These are phyloP conservation scores for Galago senegalensis DNA, from an alignment of 2,797 vertebrate species.

Conservation along the genomic window DNA sequence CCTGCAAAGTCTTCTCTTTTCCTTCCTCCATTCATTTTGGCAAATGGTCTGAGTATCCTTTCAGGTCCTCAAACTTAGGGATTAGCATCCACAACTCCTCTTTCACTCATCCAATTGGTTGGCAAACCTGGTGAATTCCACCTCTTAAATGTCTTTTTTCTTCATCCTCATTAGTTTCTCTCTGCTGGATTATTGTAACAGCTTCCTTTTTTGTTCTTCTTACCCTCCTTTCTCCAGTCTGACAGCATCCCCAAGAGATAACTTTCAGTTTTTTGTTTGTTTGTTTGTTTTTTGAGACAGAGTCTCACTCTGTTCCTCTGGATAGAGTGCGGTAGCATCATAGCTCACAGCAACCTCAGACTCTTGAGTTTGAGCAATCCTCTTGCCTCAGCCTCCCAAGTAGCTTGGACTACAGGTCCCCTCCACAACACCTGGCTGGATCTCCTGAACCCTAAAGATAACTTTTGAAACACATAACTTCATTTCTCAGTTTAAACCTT, in stretches of 20 bases:
- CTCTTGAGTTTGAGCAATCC: too few relatives aligned
- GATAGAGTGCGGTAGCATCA: too few relatives aligned
- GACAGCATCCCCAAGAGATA: background rate
- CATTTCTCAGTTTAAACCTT: conserved; percentile 15
- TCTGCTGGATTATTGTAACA: background rate
- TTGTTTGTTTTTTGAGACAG: too few relatives aligned
- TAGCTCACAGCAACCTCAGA: too few relatives aligned
- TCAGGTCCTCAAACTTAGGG: background rate
- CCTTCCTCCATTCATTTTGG: conserved; percentile 14
- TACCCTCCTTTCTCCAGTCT: conserved; percentile 20
- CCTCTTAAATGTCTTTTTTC: conserved; percentile 37
- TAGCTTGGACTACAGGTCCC: too few relatives aligned
- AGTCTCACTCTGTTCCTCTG: too few relatives aligned
- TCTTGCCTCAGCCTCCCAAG: too few relatives aligned
- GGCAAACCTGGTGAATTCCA: background rate
- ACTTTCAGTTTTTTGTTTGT: background rate
- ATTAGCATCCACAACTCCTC: background rate
- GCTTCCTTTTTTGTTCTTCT: background rate
- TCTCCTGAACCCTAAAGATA: background rate
- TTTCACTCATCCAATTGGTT: background rate
- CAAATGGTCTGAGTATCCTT: background rate
- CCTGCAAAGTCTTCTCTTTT: conserved; percentile 34
- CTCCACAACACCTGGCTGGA: too few relatives aligned
- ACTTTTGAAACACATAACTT: background rate
- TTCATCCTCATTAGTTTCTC: conserved; percentile 8